Base-by-base conservation (phyloP, 2,888 invertebrate genomes). In the Caenorhabditis uteleia region DNA sequence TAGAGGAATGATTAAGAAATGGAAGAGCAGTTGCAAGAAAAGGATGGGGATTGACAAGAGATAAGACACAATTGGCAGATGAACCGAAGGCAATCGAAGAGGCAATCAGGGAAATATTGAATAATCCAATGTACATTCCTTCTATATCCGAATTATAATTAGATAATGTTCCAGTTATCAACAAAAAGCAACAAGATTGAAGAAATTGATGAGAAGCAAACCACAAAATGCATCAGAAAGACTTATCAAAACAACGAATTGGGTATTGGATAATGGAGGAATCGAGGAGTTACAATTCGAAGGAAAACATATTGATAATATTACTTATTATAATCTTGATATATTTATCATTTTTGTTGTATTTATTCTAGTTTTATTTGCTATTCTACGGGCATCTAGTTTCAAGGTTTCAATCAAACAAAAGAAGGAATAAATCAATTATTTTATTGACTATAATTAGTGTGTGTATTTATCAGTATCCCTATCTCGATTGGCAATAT, bases 11-110 rank as follows among this genome's bases (percentile, higher is more conserved):
- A 16, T 46, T n/a, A 38, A 58, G 74, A 29, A 77, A 77, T 50
- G 62, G 68, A 18, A 54, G 62, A 47, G 48, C 67, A 27, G 76
- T 74, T 10, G 71, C 58, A 18, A 46, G 60, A 20, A 74, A 74
- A 33, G 77, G 77, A 18, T 77, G 77, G 77, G 77, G 75, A 29
- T 20, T 70, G 21, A 20, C 55, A 1, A 25, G 74, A 36, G 55
- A 68, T 25, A 66, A 69, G 31, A 40, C 42, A 27, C 29, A 47
- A 10, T 38, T 77, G 26, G 26, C 66, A 4, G 40, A 68, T 8
- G 40, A 54, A 10, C 61, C 69, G 12, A 44, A 55, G 3, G 10
- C 43, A 7, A 48, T 75, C 12, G 49, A 67, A 43, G 38, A 44
- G 3, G 59, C 56, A 10, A 26, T 75, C 0, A 20, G 40, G 7